phyloP scores from a whole-genome alignment of 2,888 invertebrate genomes.

The Hirtodrosophila alboralis region DNA sequence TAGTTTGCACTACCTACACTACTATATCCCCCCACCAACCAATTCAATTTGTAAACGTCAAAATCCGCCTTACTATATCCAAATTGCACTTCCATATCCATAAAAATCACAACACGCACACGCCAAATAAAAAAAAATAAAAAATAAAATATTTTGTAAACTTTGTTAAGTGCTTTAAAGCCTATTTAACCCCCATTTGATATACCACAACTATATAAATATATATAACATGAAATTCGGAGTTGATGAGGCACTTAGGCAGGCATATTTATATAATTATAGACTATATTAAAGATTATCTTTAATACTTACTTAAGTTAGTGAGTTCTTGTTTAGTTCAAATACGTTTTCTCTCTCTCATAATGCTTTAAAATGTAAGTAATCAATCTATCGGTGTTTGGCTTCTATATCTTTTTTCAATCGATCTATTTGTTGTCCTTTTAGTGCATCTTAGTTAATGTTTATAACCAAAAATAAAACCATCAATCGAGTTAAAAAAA shows the following conservation, averaged over 20 bases:
- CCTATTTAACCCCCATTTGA: conserved; percentile 44
- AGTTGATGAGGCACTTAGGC: conserved; percentile 71
- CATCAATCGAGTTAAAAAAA: conserved; percentile 10
- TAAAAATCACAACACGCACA: conserved; percentile 41
- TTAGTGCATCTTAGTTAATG: conserved; percentile 42
- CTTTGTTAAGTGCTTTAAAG: conserved; percentile 41
- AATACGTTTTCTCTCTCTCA: too few relatives aligned
- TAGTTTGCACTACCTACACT: too few relatives aligned
- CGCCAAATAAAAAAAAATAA: too few relatives aligned
- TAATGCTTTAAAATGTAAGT: too few relatives aligned
- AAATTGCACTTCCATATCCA: conserved; percentile 46
- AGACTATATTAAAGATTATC: conserved; percentile 1
- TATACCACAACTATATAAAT: conserved; percentile 34
- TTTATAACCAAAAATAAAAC: not conserved
- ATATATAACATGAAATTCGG: conserved; percentile 80
- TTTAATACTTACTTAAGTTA: conserved; percentile 50
- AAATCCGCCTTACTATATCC: conserved; percentile 32
- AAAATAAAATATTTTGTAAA: conserved; percentile 28
- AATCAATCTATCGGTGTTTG: conserved; percentile 65
- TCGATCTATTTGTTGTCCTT: conserved; percentile 44
- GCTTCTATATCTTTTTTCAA: conserved; percentile 53
- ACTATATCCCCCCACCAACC: conserved; percentile 2
- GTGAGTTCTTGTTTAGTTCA: conserved; percentile 40
- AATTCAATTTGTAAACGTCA: too few relatives aligned
- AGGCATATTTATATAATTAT: conserved; percentile 20